Conservation (phyloP, 2,113 vertebrate species). For the Gila orcuttii region DNA sequence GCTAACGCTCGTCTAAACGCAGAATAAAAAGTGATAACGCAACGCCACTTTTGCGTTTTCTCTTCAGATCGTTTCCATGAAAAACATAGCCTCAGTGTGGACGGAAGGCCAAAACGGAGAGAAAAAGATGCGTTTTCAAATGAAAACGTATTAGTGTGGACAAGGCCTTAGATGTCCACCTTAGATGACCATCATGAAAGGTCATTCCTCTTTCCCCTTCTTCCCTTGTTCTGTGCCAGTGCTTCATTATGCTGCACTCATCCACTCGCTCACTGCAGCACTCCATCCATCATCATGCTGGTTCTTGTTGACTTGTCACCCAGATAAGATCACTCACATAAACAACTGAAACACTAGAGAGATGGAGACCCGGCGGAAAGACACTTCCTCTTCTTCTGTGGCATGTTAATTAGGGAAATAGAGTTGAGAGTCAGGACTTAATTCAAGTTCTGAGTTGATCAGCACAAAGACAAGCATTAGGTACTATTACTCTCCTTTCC, state of each 20-base stretch:
- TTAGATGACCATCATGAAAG: constrained; percentile 7
- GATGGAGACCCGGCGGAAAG: not conserved
- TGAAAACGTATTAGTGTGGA: too few relatives aligned
- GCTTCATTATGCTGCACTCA: constrained; percentile 42
- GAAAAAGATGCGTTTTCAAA: too few relatives aligned
- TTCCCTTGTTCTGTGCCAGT: constrained; percentile 57
- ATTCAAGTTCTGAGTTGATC: not conserved
- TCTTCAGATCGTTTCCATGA: too few relatives aligned
- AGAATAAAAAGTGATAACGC: too few relatives aligned
- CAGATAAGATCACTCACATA: constrained; percentile 56
- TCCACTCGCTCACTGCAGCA: constrained; percentile 50
- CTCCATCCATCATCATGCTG: constrained; percentile 58
- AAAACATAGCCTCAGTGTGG: too few relatives aligned
- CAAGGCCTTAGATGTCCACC: not conserved
- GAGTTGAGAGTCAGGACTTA: not conserved
- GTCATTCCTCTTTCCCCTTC: constrained; percentile 43
- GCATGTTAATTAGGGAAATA: constrained; percentile 28
- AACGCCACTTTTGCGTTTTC: too few relatives aligned
- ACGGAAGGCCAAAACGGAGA: too few relatives aligned
- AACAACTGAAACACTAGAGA: constrained; percentile 50
- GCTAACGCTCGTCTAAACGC: too few relatives aligned
- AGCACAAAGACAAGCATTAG: not conserved
- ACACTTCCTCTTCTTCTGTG: constrained; percentile 7
- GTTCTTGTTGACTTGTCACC: constrained; percentile 57
- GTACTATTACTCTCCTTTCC: not conserved